These are phyloP conservation scores for Albula goreensis DNA, from an alignment of 2,113 vertebrate genomes.

Conservation along the genomic window DNA sequence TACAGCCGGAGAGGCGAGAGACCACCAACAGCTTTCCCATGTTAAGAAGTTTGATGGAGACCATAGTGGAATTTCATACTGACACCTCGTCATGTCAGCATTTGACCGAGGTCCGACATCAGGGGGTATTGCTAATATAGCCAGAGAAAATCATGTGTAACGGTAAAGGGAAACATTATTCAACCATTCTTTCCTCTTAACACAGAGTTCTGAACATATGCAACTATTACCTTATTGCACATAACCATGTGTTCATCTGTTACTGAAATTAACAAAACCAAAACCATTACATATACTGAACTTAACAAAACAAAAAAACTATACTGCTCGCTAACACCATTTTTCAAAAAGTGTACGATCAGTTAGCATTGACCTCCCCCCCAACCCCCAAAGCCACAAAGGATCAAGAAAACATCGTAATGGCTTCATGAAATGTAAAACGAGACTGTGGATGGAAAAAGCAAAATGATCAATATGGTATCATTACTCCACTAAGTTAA, in stretches of 20 bases:
- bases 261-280: not conserved
- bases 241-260: not conserved
- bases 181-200: no score
- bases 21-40: constrained; percentile 1
- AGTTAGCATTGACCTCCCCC: not conserved
- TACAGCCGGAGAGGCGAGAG: not conserved
- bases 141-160: not conserved
- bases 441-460: not conserved
- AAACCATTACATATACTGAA: not conserved
- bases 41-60: not conserved
- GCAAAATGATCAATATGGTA: not conserved
- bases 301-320: not conserved
- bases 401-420: not conserved
- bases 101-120: not conserved
- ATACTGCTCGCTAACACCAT: not conserved
- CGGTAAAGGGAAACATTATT: not conserved
- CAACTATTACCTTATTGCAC: not conserved
- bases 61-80: not conserved
- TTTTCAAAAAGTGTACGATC: not conserved
- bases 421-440: not conserved
- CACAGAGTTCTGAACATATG: not conserved
- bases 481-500: not conserved
- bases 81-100: not conserved
- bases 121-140: not conserved
- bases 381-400: not conserved